Percentiles rank a stretch among this genome's conserved stretches.
Evolutionary conservation across 2,797 vertebrate species (phyloP).

Genomic region (Chanos chanos): DNA sequence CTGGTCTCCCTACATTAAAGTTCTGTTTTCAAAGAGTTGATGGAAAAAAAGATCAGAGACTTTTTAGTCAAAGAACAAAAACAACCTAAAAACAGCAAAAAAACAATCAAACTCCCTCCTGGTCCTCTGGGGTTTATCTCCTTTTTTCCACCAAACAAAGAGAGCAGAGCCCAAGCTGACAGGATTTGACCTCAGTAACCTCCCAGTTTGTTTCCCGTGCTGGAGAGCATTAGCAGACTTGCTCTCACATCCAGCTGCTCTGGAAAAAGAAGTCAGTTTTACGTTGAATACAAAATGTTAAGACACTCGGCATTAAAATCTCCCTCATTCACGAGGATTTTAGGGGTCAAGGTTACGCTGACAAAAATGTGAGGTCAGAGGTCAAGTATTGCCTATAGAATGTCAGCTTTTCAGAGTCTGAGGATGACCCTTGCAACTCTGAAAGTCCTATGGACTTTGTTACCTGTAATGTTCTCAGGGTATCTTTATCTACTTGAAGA

Average conservation of each 20-base stretch:
- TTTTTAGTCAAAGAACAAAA: conserved; percentile 58
- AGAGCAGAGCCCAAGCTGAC: conserved; percentile 65
- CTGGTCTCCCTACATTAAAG: no score
- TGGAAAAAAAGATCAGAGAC: conserved; percentile 64
- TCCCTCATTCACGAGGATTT: conserved; percentile 58
- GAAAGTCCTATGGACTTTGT: not conserved
- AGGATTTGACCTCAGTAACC: conserved; percentile 59
- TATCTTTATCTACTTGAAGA: no score
- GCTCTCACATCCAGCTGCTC: conserved; percentile 68
- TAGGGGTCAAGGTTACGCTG: conserved; percentile 70
- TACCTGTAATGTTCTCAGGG: not conserved
- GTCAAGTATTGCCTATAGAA: conserved; percentile 53
- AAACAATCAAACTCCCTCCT: conserved; percentile 52
- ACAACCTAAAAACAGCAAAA: conserved; percentile 65
- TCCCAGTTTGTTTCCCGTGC: conserved; percentile 66
- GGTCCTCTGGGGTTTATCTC: conserved; percentile 48
- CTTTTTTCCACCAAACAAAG: conserved; percentile 57
- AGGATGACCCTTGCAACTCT: not conserved
- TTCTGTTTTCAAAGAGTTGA: conserved; percentile 61
- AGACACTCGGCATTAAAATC: conserved; percentile 58
- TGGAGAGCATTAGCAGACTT: conserved; percentile 61
- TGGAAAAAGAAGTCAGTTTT: conserved; percentile 62
- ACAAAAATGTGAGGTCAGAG: conserved; percentile 63
- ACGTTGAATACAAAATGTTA: conserved; percentile 52
- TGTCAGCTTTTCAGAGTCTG: conserved; percentile 9